Evolutionary conservation across 2,888 invertebrate genomes (phyloP), one percentile per base, ranked within the genome.

Genomic region (Eupithecia pulchellata): DNA sequence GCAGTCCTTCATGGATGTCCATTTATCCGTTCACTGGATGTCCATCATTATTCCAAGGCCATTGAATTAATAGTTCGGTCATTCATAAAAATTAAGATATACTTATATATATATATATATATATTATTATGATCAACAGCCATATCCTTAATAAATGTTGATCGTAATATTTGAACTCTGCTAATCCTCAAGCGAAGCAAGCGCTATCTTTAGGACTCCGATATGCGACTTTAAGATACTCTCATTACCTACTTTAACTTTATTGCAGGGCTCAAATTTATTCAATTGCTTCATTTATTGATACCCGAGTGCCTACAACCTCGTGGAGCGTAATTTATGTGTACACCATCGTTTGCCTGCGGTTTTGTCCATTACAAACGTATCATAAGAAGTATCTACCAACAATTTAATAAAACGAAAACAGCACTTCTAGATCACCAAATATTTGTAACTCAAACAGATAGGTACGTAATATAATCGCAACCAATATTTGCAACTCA

Each of bases 241-340:
- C 52, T 25, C 52, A 52, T 52, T 25, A 52, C 52, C 52, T 25
- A 52, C 52, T 52, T 52, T 52, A 52, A 52, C 13, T 52, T 52
- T 52, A 52, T 52, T 52, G 13, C 52, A 52, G 20, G 25, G 25
- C 52, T 47, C 20, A 52, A 20, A 52, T 52, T 52, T 25, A 52
- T 52, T 52, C 25, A 52, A 13, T 52, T 52, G 25, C 13, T 13
- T 25, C 11, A 11, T 25, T 52, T 11, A 20, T 25, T 9, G n/a
- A 42, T 11, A 25, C 25, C 25, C 20, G n/a, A n/a, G 8, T 42
- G 42, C 42, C 42, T 42, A 25, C 25, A 4, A 52, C 52, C 25
- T 52, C 25, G 52, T 52, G 25, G 3, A 20, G 52, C 25, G 25
- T 25, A 11, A 47, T 47, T 11, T 52, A 52, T 52, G 20, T 13